Evolutionary conservation across 2,797 vertebrate species (phyloP).

Genomic region (Prionace glauca): DNA sequence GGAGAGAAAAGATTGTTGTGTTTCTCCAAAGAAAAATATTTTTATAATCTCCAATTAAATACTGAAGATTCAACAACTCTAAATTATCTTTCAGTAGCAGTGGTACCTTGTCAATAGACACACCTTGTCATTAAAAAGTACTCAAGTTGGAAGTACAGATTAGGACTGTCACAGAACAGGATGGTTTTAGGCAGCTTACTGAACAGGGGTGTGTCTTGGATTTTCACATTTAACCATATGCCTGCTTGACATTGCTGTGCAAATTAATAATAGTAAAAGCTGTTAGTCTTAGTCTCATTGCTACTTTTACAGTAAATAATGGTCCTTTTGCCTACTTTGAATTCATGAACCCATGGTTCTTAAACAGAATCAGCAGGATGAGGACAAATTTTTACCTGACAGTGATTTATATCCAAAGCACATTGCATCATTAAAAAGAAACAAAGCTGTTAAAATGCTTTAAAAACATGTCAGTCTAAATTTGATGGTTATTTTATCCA

Average conservation of each 20-base stretch:
- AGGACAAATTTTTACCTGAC: not conserved
- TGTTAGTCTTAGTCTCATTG: not conserved
- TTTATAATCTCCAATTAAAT: not conserved
- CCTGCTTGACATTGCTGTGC: not conserved
- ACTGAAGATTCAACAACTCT: not conserved
- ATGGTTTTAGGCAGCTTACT: not conserved
- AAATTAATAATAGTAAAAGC: not conserved
- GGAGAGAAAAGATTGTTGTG: not conserved
- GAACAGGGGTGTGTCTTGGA: too few species aligned
- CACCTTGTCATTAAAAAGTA: not conserved
- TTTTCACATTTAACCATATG: not conserved
- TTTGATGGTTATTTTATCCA: not conserved
- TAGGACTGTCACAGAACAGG: too few species aligned
- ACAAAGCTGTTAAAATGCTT: not conserved
- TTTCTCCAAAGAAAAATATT: too few species aligned
- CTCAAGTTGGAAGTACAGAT: too few species aligned
- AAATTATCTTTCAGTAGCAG: not conserved
- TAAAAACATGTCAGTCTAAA: not conserved
- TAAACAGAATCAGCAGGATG: not conserved
- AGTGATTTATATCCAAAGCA: not conserved
- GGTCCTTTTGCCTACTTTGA: not conserved
- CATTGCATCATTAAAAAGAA: not conserved
- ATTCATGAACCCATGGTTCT: not conserved
- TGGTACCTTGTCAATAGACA: not conserved
- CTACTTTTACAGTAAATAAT: not conserved